phyloP scores from a whole-genome alignment of 2,888 invertebrate genomes.

The Heliconius hortense region DNA sequence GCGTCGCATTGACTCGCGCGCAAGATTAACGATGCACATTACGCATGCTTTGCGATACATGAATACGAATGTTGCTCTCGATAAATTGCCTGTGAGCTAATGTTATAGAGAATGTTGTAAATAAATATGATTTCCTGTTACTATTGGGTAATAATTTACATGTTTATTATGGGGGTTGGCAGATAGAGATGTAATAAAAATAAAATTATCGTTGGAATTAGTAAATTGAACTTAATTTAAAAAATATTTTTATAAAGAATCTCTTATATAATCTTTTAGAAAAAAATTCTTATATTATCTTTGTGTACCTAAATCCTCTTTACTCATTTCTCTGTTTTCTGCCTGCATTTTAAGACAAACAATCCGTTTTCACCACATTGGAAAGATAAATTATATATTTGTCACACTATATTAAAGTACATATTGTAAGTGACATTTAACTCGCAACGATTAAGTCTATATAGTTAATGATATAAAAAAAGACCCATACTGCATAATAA shows the following conservation, averaged over 20 bases:
- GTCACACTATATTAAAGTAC: not conserved
- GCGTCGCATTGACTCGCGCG: slow-evolving; percentile 20
- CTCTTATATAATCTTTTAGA: too few species aligned
- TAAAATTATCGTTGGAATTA: not conserved
- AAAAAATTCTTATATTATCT: too few species aligned
- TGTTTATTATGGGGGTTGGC: not conserved
- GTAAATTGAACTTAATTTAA: not conserved
- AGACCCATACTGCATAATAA: not conserved
- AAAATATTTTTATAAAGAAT: too few species aligned
- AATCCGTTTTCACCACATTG: not conserved
- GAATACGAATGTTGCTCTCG: slow-evolving; percentile 51
- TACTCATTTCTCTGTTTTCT: too few species aligned
- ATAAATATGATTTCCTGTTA: slow-evolving; percentile 19
- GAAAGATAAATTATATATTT: not conserved
- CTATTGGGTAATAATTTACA: not conserved
- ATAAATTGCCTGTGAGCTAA: slow-evolving; percentile 49
- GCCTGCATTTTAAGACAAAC: not conserved
- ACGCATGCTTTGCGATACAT: slow-evolving; percentile 44
- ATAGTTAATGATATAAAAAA: not conserved
- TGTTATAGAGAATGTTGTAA: slow-evolving; percentile 26
- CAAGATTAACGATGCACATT: slow-evolving; percentile 49
- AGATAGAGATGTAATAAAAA: not conserved
- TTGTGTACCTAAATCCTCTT: too few species aligned
- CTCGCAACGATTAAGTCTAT: not conserved
- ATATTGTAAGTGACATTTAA: not conserved